Evolutionary conservation across 2,797 vertebrate species (phyloP).

Genomic region (Poecilia velifera): DNA sequence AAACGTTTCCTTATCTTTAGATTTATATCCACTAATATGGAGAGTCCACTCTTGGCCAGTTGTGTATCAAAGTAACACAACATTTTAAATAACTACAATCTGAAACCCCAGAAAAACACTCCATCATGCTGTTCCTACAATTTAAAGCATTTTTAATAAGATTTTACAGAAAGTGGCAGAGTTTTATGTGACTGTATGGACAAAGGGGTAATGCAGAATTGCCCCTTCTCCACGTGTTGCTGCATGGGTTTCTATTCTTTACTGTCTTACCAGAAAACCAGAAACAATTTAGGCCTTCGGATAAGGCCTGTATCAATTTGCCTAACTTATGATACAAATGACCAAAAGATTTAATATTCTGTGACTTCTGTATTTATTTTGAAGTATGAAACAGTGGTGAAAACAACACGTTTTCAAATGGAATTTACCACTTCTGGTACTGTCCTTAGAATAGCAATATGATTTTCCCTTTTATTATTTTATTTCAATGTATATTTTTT

Average conservation of each 20-base stretch:
- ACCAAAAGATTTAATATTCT: no score
- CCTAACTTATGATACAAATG: no score
- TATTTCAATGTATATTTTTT: background rate
- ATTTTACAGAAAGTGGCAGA: background rate
- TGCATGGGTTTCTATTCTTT: background rate
- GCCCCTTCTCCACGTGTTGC: no score
- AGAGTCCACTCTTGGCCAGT: background rate
- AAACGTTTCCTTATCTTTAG: background rate
- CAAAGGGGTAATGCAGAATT: background rate
- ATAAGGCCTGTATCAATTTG: no score
- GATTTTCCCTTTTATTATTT: background rate
- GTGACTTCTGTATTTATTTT: background rate
- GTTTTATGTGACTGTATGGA: background rate
- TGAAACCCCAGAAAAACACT: background rate
- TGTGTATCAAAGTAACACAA: background rate
- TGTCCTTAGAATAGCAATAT: background rate
- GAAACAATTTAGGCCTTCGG: no score
- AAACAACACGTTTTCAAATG: background rate
- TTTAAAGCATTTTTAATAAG: background rate
- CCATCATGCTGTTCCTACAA: background rate
- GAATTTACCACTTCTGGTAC: background rate
- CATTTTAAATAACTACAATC: background rate
- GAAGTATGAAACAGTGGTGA: background rate
- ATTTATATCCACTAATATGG: no score
- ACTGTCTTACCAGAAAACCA: background rate